These are phyloP conservation scores for Leucophora obtusa DNA, from an alignment of 2,888 invertebrate species.

Conservation along the genomic window DNA sequence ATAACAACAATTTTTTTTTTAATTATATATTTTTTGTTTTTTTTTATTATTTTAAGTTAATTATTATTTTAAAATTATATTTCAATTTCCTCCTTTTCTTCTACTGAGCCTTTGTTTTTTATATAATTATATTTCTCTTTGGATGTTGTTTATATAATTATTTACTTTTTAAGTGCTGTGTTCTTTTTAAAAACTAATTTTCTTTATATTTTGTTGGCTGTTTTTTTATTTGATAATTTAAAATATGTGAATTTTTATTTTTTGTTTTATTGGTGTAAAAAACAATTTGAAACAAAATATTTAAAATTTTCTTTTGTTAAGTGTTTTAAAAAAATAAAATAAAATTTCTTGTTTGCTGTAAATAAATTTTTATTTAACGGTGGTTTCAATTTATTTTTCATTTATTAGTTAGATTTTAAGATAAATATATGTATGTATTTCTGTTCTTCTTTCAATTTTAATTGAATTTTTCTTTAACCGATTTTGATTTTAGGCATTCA, in stretches of 20 bases:
- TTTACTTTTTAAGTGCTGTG: constrained; percentile 25
- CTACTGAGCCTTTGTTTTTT: constrained; percentile 38
- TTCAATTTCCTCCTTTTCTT: constrained; percentile 20
- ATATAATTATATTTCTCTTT: background rate
- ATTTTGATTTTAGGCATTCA: constrained; percentile 8
- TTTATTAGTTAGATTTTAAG: constrained; percentile 1
- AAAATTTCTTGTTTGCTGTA: constrained; percentile 39
- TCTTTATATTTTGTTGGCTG: constrained; percentile 24
- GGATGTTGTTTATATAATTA: constrained; percentile 7
- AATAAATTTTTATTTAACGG: constrained; percentile 54
- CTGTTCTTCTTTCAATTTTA: background rate
- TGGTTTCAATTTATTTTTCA: constrained; percentile 58
- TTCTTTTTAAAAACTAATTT: constrained; percentile 10
- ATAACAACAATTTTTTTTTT: constrained; percentile 57
- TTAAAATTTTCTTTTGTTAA: constrained; percentile 10
- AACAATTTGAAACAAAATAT: constrained; percentile 34
- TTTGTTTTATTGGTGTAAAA: constrained; percentile 8
- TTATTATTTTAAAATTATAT: constrained; percentile 23
- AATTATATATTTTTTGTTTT: constrained; percentile 9
- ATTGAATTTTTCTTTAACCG: background rate
- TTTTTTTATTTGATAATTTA: constrained; percentile 18
- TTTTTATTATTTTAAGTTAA: background rate
- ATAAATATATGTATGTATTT: background rate
- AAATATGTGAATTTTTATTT: background rate
- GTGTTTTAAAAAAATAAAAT: constrained; percentile 27